These are phyloP conservation scores for Neosilurus hyrtlii DNA, from an alignment of 2,797 vertebrate genomes.

Conservation along the genomic window DNA sequence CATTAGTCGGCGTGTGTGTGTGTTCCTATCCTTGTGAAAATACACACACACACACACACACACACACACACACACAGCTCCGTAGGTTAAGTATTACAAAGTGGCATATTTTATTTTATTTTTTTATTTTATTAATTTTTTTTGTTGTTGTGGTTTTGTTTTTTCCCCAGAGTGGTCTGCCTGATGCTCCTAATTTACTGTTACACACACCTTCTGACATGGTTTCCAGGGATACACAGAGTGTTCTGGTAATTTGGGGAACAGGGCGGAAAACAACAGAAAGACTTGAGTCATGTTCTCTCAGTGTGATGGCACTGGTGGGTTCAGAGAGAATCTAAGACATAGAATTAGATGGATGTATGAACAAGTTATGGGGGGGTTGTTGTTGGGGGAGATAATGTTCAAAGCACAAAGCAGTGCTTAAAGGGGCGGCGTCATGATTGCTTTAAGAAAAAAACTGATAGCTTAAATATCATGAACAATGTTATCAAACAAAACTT, in stretches of 20 bases:
- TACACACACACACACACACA: not conserved
- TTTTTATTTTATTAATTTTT: no score
- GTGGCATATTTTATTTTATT: no score
- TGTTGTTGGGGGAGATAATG: no score
- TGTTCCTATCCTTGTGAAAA: no score
- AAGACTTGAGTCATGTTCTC: not conserved
- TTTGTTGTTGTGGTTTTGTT: no score
- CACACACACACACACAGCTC: not conserved
- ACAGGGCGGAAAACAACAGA: not conserved
- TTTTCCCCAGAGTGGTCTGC: not conserved
- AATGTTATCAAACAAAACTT: no score
- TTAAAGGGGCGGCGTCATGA: no score
- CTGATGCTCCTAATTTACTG: constrained; percentile 2
- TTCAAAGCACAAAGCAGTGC: no score
- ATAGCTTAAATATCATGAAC: no score
- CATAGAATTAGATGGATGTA: no score
- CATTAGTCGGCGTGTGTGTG: not conserved
- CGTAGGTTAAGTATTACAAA: not conserved
- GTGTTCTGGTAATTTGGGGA: not conserved
- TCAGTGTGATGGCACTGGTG: not conserved
- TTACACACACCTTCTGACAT: not conserved
- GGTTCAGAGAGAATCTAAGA: not conserved
- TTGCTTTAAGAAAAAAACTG: no score
- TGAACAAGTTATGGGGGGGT: no score
- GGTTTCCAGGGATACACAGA: constrained; percentile 20